Evolutionary conservation across 2,888 invertebrate genomes (phyloP).

Genomic region (Aleiodes alternator): DNA sequence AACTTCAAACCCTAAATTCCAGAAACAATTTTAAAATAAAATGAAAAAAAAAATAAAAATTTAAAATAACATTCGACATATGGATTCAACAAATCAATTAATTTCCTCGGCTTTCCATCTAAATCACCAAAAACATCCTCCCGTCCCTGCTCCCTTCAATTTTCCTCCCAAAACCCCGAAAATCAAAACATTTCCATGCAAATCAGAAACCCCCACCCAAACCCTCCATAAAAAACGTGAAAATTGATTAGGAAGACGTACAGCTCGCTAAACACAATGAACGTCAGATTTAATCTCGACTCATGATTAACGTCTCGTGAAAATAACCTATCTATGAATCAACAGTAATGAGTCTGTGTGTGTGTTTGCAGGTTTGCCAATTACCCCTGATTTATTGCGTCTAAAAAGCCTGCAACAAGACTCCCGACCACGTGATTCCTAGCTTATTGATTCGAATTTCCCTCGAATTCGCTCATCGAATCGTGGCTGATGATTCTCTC

Average conservation of each 20-base stretch:
- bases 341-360: constrained; percentile 39
- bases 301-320: constrained; percentile 25
- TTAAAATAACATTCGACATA: too few species aligned
- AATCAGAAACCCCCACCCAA: background rate
- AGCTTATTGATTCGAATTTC: constrained; percentile 23
- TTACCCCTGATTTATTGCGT: constrained; percentile 36
- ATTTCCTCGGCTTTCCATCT: too few species aligned
- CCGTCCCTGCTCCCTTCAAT: too few species aligned
- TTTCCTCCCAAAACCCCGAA: background rate
- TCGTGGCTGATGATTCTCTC: background rate
- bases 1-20: too few species aligned
- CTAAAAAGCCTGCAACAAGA: constrained; percentile 36
- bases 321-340: constrained; percentile 55
- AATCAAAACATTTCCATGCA: background rate
- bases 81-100: too few species aligned
- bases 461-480: background rate
- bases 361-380: constrained; percentile 29
- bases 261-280: constrained; percentile 26
- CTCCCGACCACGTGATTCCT: constrained; percentile 21
- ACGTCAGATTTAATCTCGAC: constrained; percentile 24
- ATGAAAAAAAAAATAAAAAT: too few species aligned
- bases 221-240: background rate
- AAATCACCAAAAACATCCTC: too few species aligned
- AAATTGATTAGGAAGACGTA: constrained; percentile 18
- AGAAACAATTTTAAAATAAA: too few species aligned